Conservation (phyloP, 2,113 vertebrate species). For the Zingel zingel region DNA sequence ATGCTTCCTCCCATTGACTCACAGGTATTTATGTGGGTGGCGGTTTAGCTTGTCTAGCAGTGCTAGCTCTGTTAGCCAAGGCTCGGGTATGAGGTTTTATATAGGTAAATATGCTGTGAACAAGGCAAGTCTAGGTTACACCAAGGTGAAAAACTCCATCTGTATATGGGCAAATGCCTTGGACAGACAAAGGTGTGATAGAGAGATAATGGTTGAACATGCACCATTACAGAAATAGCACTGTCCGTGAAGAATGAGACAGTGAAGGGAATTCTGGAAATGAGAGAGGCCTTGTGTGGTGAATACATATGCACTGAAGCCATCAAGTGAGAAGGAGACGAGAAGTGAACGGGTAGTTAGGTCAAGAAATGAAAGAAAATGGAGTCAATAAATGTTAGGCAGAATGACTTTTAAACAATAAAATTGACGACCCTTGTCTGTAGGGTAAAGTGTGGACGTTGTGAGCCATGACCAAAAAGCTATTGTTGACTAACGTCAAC, state of each 20-base stretch:
- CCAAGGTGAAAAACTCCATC: conserved; percentile 73
- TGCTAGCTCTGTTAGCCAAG: conserved; percentile 14
- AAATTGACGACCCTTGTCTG: conserved; percentile 84
- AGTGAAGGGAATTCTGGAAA: conserved; percentile 71
- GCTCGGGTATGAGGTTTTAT: conserved; percentile 28
- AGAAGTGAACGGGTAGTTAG: conserved; percentile 84
- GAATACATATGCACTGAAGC: conserved; percentile 74
- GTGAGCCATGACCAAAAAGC: conserved; percentile 82
- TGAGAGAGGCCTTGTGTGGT: conserved; percentile 74
- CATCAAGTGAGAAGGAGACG: conserved; percentile 62
- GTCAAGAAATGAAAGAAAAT: conserved; percentile 87
- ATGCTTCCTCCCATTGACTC: conserved; percentile 66
- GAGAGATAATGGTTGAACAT: conserved; percentile 76
- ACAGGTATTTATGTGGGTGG: conserved; percentile 63
- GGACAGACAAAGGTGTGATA: conserved; percentile 65
- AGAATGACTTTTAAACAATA: conserved; percentile 89
- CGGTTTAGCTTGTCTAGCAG: conserved; percentile 39
- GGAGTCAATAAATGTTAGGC: conserved; percentile 84
- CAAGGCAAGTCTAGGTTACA: conserved; percentile 59
- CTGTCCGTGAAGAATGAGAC: conserved; percentile 79
- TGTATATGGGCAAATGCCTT: conserved; percentile 69
- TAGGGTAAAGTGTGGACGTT: conserved; percentile 76
- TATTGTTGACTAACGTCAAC: conserved; percentile 81
- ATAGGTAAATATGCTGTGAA: conserved; percentile 32
- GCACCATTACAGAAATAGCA: conserved; percentile 79